These are phyloP conservation scores for Hypomesus transpacificus DNA, from an alignment of 2,113 vertebrate genomes.

Conservation along the genomic window DNA sequence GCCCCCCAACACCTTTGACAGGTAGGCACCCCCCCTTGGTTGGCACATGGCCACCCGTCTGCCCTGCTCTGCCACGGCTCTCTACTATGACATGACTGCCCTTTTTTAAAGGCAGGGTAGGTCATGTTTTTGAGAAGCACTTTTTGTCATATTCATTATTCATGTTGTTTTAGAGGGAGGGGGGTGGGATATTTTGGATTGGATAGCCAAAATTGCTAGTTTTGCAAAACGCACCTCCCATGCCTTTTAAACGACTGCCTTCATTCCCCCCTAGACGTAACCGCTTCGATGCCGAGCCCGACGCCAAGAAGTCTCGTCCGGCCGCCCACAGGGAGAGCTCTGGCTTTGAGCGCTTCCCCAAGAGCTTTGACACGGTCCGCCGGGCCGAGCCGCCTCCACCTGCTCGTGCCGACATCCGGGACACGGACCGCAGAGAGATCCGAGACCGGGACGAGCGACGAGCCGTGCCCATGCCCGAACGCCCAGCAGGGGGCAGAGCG, in stretches of 20 bases:
- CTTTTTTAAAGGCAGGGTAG: too few species aligned
- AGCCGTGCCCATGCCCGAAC: constrained; percentile 80
- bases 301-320: constrained; percentile 86
- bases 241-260: not conserved
- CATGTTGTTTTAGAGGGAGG: too few species aligned
- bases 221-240: too few species aligned
- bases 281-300: constrained; percentile 84
- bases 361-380: constrained; percentile 84
- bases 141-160: too few species aligned
- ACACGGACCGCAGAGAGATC: constrained; percentile 83
- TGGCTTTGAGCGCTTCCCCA: constrained; percentile 85
- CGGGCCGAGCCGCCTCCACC: constrained; percentile 76
- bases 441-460: constrained; percentile 86
- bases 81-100: too few species aligned
- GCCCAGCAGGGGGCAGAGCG: constrained; percentile 66
- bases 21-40: constrained; percentile 64
- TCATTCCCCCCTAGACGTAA: constrained; percentile 73
- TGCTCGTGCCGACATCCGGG: constrained; percentile 80
- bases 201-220: not conserved
- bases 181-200: not conserved
- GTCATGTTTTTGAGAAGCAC: too few species aligned
- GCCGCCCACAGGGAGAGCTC: constrained; percentile 80
- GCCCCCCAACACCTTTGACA: constrained; percentile 82
- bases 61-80: too few species aligned
- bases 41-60: not conserved